Conservation (phyloP, 1,140 invertebrate genomes). For the Pseudomyrmex flavicornis region DNA sequence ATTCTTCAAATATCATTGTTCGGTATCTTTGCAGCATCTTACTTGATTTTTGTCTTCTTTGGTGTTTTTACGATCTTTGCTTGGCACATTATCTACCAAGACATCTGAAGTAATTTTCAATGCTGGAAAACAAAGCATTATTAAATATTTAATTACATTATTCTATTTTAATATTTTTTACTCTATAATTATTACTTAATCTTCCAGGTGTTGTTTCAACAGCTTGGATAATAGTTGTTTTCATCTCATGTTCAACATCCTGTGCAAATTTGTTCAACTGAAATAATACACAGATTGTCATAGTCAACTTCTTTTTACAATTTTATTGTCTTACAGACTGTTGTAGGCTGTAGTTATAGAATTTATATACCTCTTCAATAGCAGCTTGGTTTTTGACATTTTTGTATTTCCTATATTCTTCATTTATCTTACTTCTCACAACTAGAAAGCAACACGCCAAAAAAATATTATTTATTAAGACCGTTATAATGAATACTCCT, state of each 20-base stretch:
- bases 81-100: slow-evolving; percentile 86
- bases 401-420: slow-evolving; percentile 88
- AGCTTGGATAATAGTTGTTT: slow-evolving; percentile 88
- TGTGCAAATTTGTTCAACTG: slow-evolving; percentile 87
- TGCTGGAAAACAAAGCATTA: slow-evolving; percentile 80
- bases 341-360: background rate
- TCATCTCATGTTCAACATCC: slow-evolving; percentile 88
- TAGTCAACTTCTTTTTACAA: slow-evolving; percentile 35
- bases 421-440: slow-evolving; percentile 87
- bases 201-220: slow-evolving; percentile 86
- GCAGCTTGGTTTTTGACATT: slow-evolving; percentile 84
- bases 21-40: slow-evolving; percentile 17
- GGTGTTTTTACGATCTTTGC: slow-evolving; percentile 77
- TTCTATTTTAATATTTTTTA: slow-evolving; percentile 13
- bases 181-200: slow-evolving; percentile 83
- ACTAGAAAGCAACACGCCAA: slow-evolving; percentile 71
- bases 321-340: slow-evolving; percentile 82
- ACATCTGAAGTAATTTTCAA: slow-evolving; percentile 86
- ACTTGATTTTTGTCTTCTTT: slow-evolving; percentile 23
- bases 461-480: slow-evolving; percentile 37
- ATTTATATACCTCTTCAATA: slow-evolving; percentile 86
- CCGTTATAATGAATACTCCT: no score
- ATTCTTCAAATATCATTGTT: slow-evolving; percentile 19
- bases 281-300: slow-evolving; percentile 72
- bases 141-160: slow-evolving; percentile 3